A percentile compares a stretch with the other conserved stretches of the same genome.
phyloP scores from a whole-genome alignment of 2,888 invertebrate genomes.

The Crocallis elinguaria region DNA sequence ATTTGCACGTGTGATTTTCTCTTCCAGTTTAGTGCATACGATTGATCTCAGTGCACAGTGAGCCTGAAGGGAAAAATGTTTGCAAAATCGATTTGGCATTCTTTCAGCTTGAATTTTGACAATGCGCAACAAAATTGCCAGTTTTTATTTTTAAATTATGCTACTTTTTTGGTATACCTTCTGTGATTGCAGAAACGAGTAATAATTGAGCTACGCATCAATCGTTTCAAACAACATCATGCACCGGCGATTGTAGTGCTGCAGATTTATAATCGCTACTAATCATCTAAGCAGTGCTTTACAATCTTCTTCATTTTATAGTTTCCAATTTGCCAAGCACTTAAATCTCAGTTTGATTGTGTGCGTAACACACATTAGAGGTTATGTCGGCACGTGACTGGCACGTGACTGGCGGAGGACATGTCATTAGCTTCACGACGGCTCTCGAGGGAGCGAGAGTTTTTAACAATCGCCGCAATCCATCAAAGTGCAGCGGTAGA shows the following conservation, averaged over 20 bases:
- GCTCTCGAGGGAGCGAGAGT: slow-evolving; percentile 59
- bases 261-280: no score
- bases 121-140: no score
- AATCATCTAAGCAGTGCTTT: no score
- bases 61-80: not conserved
- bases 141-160: no score
- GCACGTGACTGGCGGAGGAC: slow-evolving; percentile 71
- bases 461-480: slow-evolving; percentile 36
- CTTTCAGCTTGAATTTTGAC: no score
- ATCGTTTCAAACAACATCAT: no score
- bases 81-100: no score
- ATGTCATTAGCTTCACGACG: slow-evolving; percentile 75
- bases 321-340: slow-evolving; percentile 37
- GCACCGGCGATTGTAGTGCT: no score
- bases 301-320: slow-evolving; percentile 6
- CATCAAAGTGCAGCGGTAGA: slow-evolving; percentile 39
- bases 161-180: no score
- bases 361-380: slow-evolving; percentile 53
- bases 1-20: not conserved
- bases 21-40: not conserved
- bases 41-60: not conserved
- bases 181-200: no score
- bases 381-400: slow-evolving; percentile 70
- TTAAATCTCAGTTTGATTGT: slow-evolving; percentile 38
- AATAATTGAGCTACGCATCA: no score